Base-by-base conservation (phyloP, 1,140 invertebrate species). In the Caenorhabditis tropicalis region DNA sequence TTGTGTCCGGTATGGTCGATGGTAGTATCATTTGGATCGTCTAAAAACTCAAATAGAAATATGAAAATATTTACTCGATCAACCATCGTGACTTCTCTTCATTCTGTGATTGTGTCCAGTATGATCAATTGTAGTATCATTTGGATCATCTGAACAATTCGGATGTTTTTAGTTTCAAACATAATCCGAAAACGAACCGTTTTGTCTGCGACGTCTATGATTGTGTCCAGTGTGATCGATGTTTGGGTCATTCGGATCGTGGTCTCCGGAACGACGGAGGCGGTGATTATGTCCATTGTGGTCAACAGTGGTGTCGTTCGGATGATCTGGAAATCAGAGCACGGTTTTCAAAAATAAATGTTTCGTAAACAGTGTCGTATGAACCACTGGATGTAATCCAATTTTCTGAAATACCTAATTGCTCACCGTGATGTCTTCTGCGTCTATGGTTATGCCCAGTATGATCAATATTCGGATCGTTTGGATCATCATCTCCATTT, bases 151-250 rank as follows among this genome's bases (percentile, higher is more conserved):
- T 81, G 31, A 53, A 80, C 15, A 49, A 58, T 12, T 43, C 15
- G 9, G 9, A 1, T 12, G 19, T 49, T 51, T 27, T n/a, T 5
- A 31, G 16, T 16, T 5, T 10, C 36, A 43, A 10, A 19, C 24
- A 36, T 24, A 21, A 12, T 15, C 33, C 2, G 12, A 19, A 43
- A 4, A 2, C 33, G 21, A 1, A 74, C 65, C 65, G n/a, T 56
- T 39, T 1, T 43, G 27, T 36, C 21, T 39, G 58, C 81, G 58
- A 5, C 33, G 21, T 46, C 82, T 31, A 24, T 82, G 82, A 33
- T 82, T 65, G n/a, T 82, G 82, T 16, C 82, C 82, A 74, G 82
- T 31, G 43, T 82, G 81, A 27, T 82, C 81, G 27, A 82, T 21
- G 24, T 58, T 56, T 19, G 81, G 51, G 39, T 82, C 81, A 24